Evolutionary conservation across 2,113 vertebrate species (phyloP).

Genomic region (Pelecanus crispus): DNA sequence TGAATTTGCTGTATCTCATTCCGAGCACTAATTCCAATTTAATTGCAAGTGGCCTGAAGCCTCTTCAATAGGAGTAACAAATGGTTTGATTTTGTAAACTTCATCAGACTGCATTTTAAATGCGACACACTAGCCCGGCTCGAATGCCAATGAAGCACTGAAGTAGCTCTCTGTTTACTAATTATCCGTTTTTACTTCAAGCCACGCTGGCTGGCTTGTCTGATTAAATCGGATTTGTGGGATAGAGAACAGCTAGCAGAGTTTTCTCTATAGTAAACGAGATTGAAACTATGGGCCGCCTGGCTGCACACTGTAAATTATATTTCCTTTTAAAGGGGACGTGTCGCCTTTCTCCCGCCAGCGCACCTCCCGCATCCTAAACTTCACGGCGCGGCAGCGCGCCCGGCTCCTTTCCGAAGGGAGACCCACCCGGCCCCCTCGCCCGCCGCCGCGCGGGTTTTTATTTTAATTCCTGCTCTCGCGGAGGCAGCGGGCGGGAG

Average conservation of each 20-base stretch:
- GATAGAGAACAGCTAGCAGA: conserved; percentile 87
- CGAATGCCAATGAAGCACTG: conserved; percentile 99
- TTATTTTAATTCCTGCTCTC: not conserved
- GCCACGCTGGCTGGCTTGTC: conserved; percentile 96
- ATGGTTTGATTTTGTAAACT: conserved; percentile 99
- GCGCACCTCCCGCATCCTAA: conserved; percentile 64
- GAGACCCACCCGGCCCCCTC: not conserved
- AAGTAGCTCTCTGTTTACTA: conserved; percentile 99
- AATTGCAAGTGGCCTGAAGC: conserved; percentile 99
- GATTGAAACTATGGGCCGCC: conserved; percentile 82
- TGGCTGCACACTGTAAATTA: conserved; percentile 89
- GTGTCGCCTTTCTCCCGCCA: conserved; percentile 71
- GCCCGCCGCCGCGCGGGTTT: rapidly evolving
- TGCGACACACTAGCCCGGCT: conserved; percentile 99
- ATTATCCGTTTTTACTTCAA: conserved; percentile 98
- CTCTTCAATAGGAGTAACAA: conserved; percentile 99
- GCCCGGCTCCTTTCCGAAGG: not conserved
- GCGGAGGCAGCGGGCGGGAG: not conserved
- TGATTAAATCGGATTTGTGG: conserved; percentile 99
- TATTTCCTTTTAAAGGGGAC: conserved; percentile 86
- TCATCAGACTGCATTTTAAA: conserved; percentile 99
- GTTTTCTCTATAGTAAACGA: conserved; percentile 89
- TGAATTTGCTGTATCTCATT: conserved; percentile 99
- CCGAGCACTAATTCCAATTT: conserved; percentile 99
- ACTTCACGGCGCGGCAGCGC: not conserved